Conservation (phyloP, 2,888 invertebrate genomes). For the Xestoiulus laeticollis region DNA sequence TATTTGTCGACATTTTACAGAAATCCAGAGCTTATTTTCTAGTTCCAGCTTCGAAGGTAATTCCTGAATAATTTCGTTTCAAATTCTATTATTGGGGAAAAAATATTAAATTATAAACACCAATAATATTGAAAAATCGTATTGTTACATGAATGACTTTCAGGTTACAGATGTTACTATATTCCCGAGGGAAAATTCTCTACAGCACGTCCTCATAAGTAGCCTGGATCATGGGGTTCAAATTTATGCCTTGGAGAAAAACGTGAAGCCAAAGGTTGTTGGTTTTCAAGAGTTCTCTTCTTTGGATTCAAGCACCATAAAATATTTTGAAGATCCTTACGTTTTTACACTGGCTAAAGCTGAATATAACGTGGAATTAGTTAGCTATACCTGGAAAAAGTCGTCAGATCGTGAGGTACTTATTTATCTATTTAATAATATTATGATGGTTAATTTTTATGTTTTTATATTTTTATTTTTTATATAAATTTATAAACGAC, state of each 20-base stretch:
- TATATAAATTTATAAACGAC: background rate
- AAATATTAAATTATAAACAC: background rate
- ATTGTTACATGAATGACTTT: background rate
- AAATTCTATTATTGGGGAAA: background rate
- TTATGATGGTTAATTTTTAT: too few relatives aligned
- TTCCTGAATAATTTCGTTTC: background rate
- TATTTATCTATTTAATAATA: background rate
- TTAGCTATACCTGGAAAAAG: background rate
- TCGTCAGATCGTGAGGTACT: background rate
- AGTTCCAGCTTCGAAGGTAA: background rate
- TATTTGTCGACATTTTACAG: background rate
- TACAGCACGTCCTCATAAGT: constrained; percentile 1
- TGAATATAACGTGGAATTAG: background rate
- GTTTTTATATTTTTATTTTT: too few relatives aligned
- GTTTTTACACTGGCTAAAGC: background rate
- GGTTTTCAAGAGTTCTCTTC: background rate
- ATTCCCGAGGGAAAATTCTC: background rate
- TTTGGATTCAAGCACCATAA: background rate
- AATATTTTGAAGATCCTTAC: background rate
- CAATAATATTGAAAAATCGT: background rate
- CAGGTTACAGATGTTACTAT: background rate
- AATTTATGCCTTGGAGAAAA: background rate
- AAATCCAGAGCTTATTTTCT: background rate
- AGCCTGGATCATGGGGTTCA: background rate
- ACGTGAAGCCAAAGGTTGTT: background rate